Evolutionary conservation across 2,113 vertebrate species (phyloP), one percentile per base, ranked within the genome.

Genomic region (Tetrao urogallus): DNA sequence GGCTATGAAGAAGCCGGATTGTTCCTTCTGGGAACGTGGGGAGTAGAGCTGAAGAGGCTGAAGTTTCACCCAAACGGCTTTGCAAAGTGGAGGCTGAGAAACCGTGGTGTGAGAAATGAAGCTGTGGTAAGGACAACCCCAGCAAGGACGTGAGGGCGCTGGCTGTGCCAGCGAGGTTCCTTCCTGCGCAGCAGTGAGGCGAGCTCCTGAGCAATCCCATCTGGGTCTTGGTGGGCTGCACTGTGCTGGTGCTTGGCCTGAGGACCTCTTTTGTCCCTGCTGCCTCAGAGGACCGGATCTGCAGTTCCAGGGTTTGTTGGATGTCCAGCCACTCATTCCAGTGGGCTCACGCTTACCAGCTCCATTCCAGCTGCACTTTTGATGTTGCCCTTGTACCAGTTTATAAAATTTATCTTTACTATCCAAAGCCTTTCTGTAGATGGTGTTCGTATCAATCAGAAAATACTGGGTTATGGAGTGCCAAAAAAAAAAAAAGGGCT

Each of bases 401-500:
- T 57, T 5, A 63, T 32, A 38, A 32, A 8, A 76, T 58, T 34
- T 42, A n/a, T 25, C 64, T 71, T 82, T 63, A 48, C 42, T 32
- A 5, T 4, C 34, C 3, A 8, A 58, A 81, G 45, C 36, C 47
- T 58, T 76, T 81, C 45, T 1, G 36, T 34, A 65, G 19, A 10
- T 40, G 61, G 34, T 43, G 30, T 34, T 84, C 40, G 6, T 38
- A 11, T 27, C 43, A 48, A 40, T 56, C 60, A 36, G 38, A 58
- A 81, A 90, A 79, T 32, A 57, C 27, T 18, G 40, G 21, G 65
- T 86, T 76, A 67, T 40, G 74, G 70, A 89, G 56, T 16, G 45
- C 86, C 75, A 67, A 93, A 94, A 88, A 56, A 96, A 96, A 95
- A 74, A 96, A 96, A 95, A 74, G 94, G 95, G 93, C 96, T 92